A percentile compares a stretch with the other conserved stretches of the same genome.
These are phyloP conservation scores for Siderastrea radians DNA, from an alignment of 92 coral and sea anemone genomes.

Conservation along the genomic window DNA sequence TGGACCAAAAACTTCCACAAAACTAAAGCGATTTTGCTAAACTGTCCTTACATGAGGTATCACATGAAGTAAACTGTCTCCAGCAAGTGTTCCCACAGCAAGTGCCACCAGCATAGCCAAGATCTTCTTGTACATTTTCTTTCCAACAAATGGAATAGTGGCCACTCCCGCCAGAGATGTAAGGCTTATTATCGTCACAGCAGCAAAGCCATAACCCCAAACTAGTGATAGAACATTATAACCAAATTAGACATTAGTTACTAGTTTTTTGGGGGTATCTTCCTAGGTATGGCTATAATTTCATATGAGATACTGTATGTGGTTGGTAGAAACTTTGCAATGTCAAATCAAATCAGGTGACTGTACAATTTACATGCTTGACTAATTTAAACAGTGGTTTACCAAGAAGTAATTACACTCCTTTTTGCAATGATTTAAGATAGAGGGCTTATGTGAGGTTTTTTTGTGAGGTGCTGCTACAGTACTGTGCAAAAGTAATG, in stretches of 20 bases:
- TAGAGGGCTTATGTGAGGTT: no score
- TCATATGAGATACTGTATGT: no score
- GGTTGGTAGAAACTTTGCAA: no score
- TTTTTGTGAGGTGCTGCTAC: no score
- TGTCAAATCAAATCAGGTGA: no score
- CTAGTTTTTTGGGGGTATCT: background rate
- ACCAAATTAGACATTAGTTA: background rate
- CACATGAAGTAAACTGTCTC: conserved; percentile 88
- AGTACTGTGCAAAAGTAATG: no score
- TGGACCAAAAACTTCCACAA: no score
- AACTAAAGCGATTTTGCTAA: no score
- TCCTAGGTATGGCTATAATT: background rate
- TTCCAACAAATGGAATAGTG: conserved; percentile 89
- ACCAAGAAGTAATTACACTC: no score
- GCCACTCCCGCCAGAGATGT: conserved; percentile 82
- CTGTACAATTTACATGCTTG: no score
- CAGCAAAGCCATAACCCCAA: conserved; percentile 97
- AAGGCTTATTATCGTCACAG: conserved; percentile 89
- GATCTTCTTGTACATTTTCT: conserved; percentile 80
- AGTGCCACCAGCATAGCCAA: conserved; percentile 87
- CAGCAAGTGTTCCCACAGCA: conserved; percentile 91
- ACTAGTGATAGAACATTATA: conserved; percentile 40
- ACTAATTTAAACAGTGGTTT: no score
- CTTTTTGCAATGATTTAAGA: no score
- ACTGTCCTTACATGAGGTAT: conserved; percentile 85